Conservation (phyloP, 1,140 invertebrate species). For the Lasaia peninsularis region DNA sequence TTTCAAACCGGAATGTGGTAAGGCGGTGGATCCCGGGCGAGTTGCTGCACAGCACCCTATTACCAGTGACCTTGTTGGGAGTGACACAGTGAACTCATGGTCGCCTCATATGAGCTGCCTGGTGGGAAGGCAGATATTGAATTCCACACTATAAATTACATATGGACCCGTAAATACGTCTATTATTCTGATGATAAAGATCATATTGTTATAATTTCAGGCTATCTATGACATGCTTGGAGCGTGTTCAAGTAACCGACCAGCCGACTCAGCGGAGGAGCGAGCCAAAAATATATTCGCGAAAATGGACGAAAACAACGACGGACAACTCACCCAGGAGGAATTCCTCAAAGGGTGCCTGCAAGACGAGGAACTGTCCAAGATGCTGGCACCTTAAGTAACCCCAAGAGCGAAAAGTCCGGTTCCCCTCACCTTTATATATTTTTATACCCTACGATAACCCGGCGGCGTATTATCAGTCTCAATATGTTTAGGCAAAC, state of each 20-base stretch:
- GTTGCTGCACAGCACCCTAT: too few species aligned
- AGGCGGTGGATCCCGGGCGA: too few species aligned
- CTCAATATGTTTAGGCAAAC: background rate
- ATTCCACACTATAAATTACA: too few species aligned
- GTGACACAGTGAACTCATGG: too few species aligned
- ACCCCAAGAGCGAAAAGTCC: constrained; percentile 18
- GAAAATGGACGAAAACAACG: constrained; percentile 99
- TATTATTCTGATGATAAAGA: background rate
- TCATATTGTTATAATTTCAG: constrained; percentile 77
- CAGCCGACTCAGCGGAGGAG: constrained; percentile 95
- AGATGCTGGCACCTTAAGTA: constrained; percentile 94
- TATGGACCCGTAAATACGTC: too few species aligned
- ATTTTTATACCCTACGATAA: constrained; percentile 42
- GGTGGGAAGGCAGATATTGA: too few species aligned
- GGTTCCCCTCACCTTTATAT: constrained; percentile 37
- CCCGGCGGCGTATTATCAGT: constrained; percentile 37
- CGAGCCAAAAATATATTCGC: constrained; percentile 98
- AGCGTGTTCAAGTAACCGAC: constrained; percentile 94
- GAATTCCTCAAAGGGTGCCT: constrained; percentile 99
- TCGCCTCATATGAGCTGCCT: too few species aligned
- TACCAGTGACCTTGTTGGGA: too few species aligned
- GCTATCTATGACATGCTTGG: constrained; percentile 99
- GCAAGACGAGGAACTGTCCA: constrained; percentile 97
- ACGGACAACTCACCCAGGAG: constrained; percentile 97
- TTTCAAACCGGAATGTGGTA: too few species aligned